A percentile compares a stretch with the other conserved stretches of the same genome.
phyloP scores from a whole-genome alignment of 2,797 vertebrate species.

The Gymnopithys bicolor region DNA sequence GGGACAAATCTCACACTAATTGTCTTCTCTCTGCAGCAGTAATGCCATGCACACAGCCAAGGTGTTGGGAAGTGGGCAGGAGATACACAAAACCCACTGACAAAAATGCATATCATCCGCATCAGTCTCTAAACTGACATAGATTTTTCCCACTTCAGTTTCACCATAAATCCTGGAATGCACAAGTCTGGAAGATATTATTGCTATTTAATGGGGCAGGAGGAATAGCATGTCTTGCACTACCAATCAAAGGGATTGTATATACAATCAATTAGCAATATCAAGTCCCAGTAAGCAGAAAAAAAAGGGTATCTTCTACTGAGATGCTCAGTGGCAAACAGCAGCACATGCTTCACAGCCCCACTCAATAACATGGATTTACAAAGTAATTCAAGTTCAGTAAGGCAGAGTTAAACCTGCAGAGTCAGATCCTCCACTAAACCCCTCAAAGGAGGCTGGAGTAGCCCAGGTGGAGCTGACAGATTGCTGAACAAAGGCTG shows the following conservation, averaged over 20 bases:
- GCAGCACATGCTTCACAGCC: not conserved
- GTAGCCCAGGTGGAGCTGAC: not conserved
- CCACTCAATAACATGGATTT: no score
- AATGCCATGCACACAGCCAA: not conserved
- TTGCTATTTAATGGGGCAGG: not conserved
- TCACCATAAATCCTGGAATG: not conserved
- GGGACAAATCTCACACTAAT: not conserved
- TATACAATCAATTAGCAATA: not conserved
- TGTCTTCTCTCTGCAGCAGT: not conserved
- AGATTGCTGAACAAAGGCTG: not conserved
- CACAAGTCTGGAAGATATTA: not conserved
- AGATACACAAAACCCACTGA: not conserved
- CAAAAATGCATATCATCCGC: rapidly evolving
- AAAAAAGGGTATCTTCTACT: rapidly evolving
- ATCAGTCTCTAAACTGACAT: not conserved
- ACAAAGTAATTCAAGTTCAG: rapidly evolving
- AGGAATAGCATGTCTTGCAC: not conserved
- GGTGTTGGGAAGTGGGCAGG: not conserved
- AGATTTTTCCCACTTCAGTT: not conserved
- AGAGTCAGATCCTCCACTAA: not conserved
- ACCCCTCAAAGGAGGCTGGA: not conserved
- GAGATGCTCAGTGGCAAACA: not conserved
- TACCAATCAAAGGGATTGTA: not conserved
- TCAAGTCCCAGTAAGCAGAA: not conserved
- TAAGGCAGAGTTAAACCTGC: not conserved